Evolutionary conservation across 2,888 invertebrate genomes (phyloP).

Genomic region (Bugula neritina): DNA sequence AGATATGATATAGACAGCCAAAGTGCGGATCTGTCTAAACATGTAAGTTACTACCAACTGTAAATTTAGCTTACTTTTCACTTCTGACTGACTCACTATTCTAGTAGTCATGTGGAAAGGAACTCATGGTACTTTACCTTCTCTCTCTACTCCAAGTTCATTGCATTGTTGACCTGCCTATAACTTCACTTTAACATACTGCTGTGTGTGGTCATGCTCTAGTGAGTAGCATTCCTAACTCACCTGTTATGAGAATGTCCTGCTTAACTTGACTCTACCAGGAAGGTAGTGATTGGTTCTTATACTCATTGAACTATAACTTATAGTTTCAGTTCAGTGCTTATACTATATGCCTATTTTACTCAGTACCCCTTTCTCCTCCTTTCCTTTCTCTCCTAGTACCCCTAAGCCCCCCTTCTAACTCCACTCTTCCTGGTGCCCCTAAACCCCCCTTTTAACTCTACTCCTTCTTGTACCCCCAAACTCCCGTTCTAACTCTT

Average conservation of each 20-base stretch:
- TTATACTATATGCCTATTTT: not conserved
- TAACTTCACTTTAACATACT: too few species aligned
- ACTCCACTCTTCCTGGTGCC: not conserved
- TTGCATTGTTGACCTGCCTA: too few species aligned
- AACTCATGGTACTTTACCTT: too few species aligned
- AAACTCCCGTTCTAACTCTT: too few species aligned
- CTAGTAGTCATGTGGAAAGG: too few species aligned
- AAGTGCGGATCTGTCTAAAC: constrained; percentile 42
- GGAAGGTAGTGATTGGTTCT: not conserved
- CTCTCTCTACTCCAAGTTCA: too few species aligned
- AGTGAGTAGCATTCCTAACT: too few species aligned
- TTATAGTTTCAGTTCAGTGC: not conserved
- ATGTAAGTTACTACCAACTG: constrained; percentile 44
- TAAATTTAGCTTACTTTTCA: too few species aligned
- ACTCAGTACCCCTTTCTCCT: not conserved
- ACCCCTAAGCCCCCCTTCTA: not conserved
- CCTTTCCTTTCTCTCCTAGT: not conserved
- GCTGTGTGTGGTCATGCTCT: too few species aligned
- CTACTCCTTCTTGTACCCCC: not conserved
- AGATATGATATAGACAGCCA: constrained; percentile 48
- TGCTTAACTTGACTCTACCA: too few species aligned
- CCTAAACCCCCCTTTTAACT: not conserved
- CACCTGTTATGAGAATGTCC: too few species aligned
- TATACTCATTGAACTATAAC: not conserved
- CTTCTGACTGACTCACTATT: too few species aligned